Conservation (phyloP, 2,888 invertebrate species). For the Venusia cambrica region DNA sequence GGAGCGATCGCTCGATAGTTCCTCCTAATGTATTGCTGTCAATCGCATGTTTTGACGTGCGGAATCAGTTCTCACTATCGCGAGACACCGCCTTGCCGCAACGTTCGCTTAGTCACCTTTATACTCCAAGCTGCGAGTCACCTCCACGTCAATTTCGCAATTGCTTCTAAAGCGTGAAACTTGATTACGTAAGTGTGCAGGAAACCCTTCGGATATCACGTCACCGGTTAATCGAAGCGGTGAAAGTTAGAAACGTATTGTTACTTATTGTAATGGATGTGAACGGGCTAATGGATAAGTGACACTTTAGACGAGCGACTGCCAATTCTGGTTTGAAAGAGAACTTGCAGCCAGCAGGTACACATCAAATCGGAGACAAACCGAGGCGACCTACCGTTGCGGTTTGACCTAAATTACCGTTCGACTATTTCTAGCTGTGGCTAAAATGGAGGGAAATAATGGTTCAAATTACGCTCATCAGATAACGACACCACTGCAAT, state of each 20-base stretch:
- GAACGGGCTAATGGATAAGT: constrained; percentile 24
- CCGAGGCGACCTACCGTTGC: constrained; percentile 67
- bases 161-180: constrained; percentile 37
- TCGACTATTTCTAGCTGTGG: constrained; percentile 50
- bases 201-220: constrained; percentile 16
- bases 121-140: constrained; percentile 37
- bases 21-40: constrained; percentile 77
- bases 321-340: constrained; percentile 24
- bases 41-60: constrained; percentile 72
- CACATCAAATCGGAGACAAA: constrained; percentile 48
- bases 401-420: constrained; percentile 66
- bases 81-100: constrained; percentile 41
- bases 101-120: constrained; percentile 60
- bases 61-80: constrained; percentile 64
- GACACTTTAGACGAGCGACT: constrained; percentile 44
- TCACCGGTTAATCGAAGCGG: constrained; percentile 17
- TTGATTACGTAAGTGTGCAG: constrained; percentile 20
- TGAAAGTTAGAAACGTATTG: constrained; percentile 23
- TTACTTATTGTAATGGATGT: constrained; percentile 13
- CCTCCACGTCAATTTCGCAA: constrained; percentile 45
- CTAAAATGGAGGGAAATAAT: constrained; percentile 56
- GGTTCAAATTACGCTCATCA: constrained; percentile 62
- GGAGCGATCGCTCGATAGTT: constrained; percentile 68
- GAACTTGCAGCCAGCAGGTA: constrained; percentile 3
- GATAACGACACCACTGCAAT: constrained; percentile 57